These are phyloP conservation scores for Stratiomys singularior DNA, from an alignment of 2,888 invertebrate species.

Conservation along the genomic window DNA sequence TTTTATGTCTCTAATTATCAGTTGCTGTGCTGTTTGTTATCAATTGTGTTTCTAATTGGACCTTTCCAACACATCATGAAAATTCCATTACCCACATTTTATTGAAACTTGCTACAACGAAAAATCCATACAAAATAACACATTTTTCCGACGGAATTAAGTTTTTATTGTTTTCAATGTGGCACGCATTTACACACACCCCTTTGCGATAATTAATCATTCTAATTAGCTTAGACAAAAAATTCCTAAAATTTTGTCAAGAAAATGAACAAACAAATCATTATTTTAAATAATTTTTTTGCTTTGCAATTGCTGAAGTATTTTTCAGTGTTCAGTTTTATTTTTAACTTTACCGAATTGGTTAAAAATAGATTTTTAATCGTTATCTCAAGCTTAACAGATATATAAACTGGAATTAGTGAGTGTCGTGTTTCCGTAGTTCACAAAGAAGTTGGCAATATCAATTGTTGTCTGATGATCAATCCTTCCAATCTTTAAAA, in stretches of 20 bases:
- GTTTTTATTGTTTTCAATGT: conserved; percentile 15
- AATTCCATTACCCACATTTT: no score
- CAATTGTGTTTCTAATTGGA: not conserved
- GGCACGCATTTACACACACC: not conserved
- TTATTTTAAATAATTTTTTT: not conserved
- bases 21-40: not conserved
- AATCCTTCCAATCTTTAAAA: no score
- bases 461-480: no score
- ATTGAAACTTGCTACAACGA: no score
- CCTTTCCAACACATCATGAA: not conserved
- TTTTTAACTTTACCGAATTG: not conserved
- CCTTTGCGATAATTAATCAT: not conserved
- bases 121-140: conserved; percentile 10
- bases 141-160: conserved; percentile 8
- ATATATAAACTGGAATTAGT: no score
- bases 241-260: not conserved
- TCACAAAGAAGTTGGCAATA: no score
- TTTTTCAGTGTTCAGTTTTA: not conserved
- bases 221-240: not conserved
- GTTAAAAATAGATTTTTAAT: not conserved
- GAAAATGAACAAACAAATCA: not conserved
- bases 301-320: not conserved
- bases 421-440: no score
- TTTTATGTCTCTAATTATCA: conserved; percentile 17
- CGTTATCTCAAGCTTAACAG: not conserved